Conservation (phyloP, 2,797 vertebrate genomes). For the Botia almorhae region DNA sequence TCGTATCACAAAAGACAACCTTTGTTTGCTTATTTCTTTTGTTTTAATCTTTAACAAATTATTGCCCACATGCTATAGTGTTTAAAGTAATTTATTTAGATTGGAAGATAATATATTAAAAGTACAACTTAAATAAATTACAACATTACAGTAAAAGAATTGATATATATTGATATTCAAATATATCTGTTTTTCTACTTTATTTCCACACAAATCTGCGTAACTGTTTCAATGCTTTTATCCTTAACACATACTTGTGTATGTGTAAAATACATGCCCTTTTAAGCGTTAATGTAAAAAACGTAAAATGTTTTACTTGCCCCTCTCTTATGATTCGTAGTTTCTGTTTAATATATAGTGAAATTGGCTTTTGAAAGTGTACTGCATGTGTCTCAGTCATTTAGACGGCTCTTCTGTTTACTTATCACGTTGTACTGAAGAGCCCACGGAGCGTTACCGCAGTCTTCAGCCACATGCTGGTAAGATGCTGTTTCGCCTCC, state of each 20-base stretch:
- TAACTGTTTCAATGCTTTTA: neutral
- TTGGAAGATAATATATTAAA: neutral
- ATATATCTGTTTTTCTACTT: neutral
- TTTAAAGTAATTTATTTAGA: conserved; percentile 5
- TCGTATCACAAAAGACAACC: neutral
- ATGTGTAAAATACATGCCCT: neutral
- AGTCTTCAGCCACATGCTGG: neutral
- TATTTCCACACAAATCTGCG: neutral
- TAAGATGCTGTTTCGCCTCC: conserved; percentile 3
- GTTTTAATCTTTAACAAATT: neutral
- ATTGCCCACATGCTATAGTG: neutral
- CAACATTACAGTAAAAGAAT: conserved; percentile 19
- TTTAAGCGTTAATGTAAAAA: neutral
- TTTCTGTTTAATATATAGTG: neutral
- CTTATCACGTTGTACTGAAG: neutral
- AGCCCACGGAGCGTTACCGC: neutral
- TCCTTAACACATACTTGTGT: neutral
- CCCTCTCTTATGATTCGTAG: neutral
- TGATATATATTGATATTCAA: neutral
- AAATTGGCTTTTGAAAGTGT: neutral
- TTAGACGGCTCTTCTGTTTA: neutral
- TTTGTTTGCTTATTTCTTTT: neutral
- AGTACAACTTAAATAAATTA: neutral
- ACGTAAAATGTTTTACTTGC: neutral
- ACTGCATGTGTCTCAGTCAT: conserved; percentile 12